Evolutionary conservation across 2,888 invertebrate species (phyloP).

Genomic region (Conops quadrifasciatus): DNA sequence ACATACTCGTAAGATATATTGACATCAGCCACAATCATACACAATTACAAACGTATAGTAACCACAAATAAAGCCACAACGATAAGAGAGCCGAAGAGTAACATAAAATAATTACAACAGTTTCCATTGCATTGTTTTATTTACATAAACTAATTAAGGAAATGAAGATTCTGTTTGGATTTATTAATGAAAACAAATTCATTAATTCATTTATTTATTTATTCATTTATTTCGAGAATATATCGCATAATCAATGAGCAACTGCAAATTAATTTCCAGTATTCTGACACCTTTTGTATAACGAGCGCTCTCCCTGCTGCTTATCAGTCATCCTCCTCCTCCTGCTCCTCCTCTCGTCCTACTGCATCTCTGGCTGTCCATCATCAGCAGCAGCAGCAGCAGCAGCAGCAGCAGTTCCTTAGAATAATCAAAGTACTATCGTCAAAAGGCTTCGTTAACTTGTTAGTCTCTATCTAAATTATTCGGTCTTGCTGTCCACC

Average conservation of each 20-base stretch:
- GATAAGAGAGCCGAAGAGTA: no score
- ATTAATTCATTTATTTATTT: background rate
- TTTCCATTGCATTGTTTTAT: slow-evolving; percentile 18
- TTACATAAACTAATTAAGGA: slow-evolving; percentile 22
- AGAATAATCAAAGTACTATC: no score
- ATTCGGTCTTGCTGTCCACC: background rate
- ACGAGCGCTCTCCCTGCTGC: no score
- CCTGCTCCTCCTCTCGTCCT: background rate
- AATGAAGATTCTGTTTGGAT: background rate
- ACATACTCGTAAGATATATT: no score
- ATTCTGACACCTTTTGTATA: slow-evolving; percentile 3
- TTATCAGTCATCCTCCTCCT: background rate
- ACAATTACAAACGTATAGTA: no score
- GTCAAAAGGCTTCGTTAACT: background rate
- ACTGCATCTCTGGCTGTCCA: background rate
- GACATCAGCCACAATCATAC: no score
- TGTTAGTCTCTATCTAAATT: background rate
- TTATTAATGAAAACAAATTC: background rate
- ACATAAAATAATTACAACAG: background rate
- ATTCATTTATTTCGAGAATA: background rate
- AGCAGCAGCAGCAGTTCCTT: background rate
- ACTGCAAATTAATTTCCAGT: background rate
- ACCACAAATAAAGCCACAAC: no score
- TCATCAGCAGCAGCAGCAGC: background rate
- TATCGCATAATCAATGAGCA: background rate